Percentiles rank a stretch among this genome's conserved stretches.
Conservation (phyloP, 1,140 invertebrate species). For the Cotesia typhae region DNA sequence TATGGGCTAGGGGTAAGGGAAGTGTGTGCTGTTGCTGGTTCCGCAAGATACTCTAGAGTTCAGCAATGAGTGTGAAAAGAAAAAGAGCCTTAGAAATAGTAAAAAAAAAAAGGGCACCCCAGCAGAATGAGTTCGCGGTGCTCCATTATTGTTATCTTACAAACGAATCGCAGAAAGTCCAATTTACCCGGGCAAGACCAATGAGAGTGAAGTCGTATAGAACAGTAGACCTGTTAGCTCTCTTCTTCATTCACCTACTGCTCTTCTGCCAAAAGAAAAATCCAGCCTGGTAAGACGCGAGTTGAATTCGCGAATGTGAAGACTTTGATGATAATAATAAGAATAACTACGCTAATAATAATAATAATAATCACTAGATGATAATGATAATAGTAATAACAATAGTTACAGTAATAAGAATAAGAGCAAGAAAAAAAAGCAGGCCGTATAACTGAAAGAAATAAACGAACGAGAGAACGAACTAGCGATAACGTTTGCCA, state of each 20-base stretch:
- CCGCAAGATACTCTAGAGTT: constrained; percentile 36
- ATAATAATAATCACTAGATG: background rate
- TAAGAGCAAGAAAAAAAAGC: background rate
- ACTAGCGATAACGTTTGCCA: constrained; percentile 26
- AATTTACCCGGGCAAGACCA: constrained; percentile 22
- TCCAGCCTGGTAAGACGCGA: constrained; percentile 27
- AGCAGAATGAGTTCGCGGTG: constrained; percentile 23
- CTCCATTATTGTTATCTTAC: constrained; percentile 40
- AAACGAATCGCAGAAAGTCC: constrained; percentile 38
- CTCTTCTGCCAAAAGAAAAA: constrained; percentile 18
- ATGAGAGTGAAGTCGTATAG: too few species aligned
- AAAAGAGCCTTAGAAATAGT: background rate
- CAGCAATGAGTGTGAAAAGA: constrained; percentile 15
- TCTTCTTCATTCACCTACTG: constrained; percentile 30
- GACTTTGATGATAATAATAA: too few species aligned
- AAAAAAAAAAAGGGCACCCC: background rate
- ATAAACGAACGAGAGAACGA: background rate
- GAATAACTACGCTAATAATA: too few species aligned
- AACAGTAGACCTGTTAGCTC: constrained; percentile 3
- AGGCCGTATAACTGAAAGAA: background rate
- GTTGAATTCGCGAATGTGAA: constrained; percentile 27
- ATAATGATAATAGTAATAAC: too few species aligned
- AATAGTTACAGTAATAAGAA: background rate
- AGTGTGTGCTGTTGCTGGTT: background rate
- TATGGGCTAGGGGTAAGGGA: background rate